Percentiles rank a stretch among this genome's conserved stretches.
Conservation (phyloP, 2,797 vertebrate genomes). For the Fratercula arctica region DNA sequence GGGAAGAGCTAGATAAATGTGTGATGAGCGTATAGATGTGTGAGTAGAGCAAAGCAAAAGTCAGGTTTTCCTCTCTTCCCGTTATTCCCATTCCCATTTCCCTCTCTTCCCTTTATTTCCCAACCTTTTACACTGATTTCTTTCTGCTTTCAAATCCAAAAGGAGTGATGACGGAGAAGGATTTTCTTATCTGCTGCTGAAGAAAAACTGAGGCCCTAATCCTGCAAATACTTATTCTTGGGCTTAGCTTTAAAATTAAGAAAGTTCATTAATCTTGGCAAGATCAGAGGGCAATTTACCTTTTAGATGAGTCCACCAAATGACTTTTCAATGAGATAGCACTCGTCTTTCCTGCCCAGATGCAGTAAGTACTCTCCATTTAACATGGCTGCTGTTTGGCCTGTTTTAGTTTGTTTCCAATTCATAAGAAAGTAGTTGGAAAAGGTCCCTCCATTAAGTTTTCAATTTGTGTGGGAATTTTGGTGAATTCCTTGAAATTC, state of each 20-base stretch:
- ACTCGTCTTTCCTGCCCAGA: neutral
- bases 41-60: neutral
- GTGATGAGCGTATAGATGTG: neutral
- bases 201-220: neutral
- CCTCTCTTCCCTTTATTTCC: neutral
- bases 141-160: neutral
- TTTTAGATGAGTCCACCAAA: neutral
- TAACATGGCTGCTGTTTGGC: neutral
- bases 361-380: neutral
- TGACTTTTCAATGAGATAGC: neutral
- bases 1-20: neutral
- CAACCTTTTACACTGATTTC: neutral
- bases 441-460: constrained; percentile 10
- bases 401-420: constrained; percentile 23
- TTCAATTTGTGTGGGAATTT: constrained; percentile 46
- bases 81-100: neutral
- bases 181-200: neutral
- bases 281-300: neutral
- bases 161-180: neutral
- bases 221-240: neutral
- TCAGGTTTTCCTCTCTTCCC: neutral
- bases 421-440: neutral
- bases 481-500: constrained; percentile 69
- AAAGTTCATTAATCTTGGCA: neutral
- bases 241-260: neutral